Conservation (phyloP, 1,140 invertebrate species). For the Drosophila subobscura region DNA sequence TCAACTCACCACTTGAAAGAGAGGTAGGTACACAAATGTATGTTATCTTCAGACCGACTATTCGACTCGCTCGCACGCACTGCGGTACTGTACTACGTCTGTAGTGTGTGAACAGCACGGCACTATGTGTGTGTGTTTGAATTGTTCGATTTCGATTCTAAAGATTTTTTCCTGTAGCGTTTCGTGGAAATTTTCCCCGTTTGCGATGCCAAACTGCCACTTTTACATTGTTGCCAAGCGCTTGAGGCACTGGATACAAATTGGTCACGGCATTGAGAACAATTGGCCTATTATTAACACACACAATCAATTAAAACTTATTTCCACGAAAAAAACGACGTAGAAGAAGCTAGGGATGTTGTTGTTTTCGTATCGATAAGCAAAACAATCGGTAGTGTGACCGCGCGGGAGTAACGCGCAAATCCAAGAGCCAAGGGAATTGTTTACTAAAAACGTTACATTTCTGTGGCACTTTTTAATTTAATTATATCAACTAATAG, state of each 20-base stretch:
- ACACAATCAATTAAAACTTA: conserved; percentile 56
- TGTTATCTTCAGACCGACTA: conserved; percentile 56
- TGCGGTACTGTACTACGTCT: conserved; percentile 58
- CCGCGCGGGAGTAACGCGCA: neutral
- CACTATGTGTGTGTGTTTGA: conserved; percentile 72
- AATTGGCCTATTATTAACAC: conserved; percentile 42
- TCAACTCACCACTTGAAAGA: conserved; percentile 78
- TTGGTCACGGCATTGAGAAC: conserved; percentile 57
- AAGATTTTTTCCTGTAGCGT: conserved; percentile 75
- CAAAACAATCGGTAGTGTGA: conserved; percentile 23
- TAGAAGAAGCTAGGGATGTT: conserved; percentile 64
- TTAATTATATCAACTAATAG: conserved; percentile 26
- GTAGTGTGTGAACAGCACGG: conserved; percentile 59
- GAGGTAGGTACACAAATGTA: conserved; percentile 79
- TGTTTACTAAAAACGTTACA: neutral
- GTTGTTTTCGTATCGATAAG: conserved; percentile 50
- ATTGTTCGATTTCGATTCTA: conserved; percentile 73
- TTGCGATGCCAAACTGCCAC: conserved; percentile 30
- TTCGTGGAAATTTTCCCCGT: conserved; percentile 48
- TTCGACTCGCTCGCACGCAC: conserved; percentile 54
- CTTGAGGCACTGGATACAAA: conserved; percentile 53
- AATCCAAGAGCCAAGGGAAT: neutral
- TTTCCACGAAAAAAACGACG: conserved; percentile 67
- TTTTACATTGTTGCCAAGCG: conserved; percentile 62
- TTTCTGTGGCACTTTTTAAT: neutral